A percentile compares a stretch with the other conserved stretches of the same genome.
Conservation (phyloP, 2,888 invertebrate species). For the Papilio gigon region DNA sequence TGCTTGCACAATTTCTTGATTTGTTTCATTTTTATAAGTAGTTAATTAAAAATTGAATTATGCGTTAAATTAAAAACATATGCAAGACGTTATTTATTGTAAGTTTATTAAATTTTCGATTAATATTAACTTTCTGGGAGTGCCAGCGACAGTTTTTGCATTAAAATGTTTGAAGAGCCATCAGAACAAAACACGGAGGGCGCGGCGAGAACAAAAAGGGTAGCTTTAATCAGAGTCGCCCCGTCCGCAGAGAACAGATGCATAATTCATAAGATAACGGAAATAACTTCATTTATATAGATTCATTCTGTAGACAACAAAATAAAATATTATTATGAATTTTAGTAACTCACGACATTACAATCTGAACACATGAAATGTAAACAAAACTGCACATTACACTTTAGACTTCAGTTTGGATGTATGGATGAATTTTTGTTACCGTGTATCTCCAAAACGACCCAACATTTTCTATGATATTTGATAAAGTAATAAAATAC, state of each 20-base stretch:
- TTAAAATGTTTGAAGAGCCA: slow-evolving; percentile 21
- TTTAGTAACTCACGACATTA: too few species aligned
- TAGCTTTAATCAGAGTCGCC: slow-evolving; percentile 36
- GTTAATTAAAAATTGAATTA: neutral
- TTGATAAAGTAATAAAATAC: too few species aligned
- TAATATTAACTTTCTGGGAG: neutral
- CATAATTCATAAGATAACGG: slow-evolving; percentile 37
- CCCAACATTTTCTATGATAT: too few species aligned
- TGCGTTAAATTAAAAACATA: neutral
- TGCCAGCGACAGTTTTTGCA: slow-evolving; percentile 6
- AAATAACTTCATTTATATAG: slow-evolving; percentile 24
- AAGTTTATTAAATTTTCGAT: neutral
- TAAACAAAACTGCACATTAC: too few species aligned
- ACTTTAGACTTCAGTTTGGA: too few species aligned
- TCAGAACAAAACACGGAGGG: slow-evolving; percentile 40
- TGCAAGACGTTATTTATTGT: neutral
- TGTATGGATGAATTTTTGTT: too few species aligned
- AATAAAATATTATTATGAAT: slow-evolving; percentile 3
- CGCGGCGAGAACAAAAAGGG: slow-evolving; percentile 36
- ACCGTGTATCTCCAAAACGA: too few species aligned
- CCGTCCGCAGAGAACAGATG: slow-evolving; percentile 25
- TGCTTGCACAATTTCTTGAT: neutral
- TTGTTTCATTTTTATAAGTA: neutral
- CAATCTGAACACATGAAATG: too few species aligned
- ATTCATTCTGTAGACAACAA: slow-evolving; percentile 6